Conservation (phyloP, 1,140 invertebrate species). For the Copidosoma floridanum region DNA sequence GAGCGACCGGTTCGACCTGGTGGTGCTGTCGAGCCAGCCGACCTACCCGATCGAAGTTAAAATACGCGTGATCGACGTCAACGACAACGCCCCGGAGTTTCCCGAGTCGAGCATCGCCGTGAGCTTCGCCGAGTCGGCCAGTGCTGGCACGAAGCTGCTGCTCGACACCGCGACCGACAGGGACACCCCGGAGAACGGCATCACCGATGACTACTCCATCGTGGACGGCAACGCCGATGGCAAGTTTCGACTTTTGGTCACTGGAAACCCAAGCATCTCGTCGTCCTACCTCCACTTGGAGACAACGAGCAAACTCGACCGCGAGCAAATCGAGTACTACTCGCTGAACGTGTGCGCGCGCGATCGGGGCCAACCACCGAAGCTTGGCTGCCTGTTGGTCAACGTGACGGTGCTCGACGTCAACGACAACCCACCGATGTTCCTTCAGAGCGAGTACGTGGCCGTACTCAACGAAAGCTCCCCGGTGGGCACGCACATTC, state of each 20-base stretch:
- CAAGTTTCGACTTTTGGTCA: constrained; percentile 83
- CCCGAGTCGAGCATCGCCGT: constrained; percentile 83
- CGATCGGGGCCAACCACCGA: constrained; percentile 79
- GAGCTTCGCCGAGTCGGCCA: constrained; percentile 87
- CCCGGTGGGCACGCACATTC: constrained; percentile 78
- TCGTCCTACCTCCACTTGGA: constrained; percentile 87
- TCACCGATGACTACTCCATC: constrained; percentile 84
- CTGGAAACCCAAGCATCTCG: constrained; percentile 83
- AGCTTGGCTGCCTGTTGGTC: constrained; percentile 82
- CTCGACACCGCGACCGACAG: constrained; percentile 84
- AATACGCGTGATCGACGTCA: constrained; percentile 81
- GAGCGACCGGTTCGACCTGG: constrained; percentile 81
- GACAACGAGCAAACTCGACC: constrained; percentile 84
- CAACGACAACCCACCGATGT: constrained; percentile 93
- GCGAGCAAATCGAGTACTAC: constrained; percentile 81
- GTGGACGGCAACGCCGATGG: constrained; percentile 83
- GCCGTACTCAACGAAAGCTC: constrained; percentile 91
- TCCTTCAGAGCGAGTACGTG: constrained; percentile 89
- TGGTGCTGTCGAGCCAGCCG: constrained; percentile 86
- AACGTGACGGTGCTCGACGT: constrained; percentile 89
- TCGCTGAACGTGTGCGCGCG: constrained; percentile 84
- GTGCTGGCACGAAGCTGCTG: constrained; percentile 78
- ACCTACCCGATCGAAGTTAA: constrained; percentile 91
- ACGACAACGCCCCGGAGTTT: constrained; percentile 88
- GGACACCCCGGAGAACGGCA: constrained; percentile 83